A percentile compares a stretch with the other conserved stretches of the same genome.
Conservation (phyloP, 2,888 invertebrate genomes). For the Pristionchus japonicus region DNA sequence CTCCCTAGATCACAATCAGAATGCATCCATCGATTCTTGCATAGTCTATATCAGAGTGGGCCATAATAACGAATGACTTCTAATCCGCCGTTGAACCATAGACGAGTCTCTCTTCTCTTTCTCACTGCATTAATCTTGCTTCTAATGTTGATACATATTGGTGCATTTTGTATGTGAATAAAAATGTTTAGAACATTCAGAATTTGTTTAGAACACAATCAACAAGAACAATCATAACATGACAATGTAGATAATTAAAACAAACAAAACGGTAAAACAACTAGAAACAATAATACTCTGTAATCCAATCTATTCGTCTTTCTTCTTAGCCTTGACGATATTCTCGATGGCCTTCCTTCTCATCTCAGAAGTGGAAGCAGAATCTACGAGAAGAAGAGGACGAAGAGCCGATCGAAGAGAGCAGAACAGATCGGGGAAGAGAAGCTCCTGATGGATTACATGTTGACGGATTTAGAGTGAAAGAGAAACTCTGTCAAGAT, state of each 20-base stretch:
- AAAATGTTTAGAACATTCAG: background rate
- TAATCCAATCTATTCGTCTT: slow-evolving; percentile 37
- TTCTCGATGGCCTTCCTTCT: slow-evolving; percentile 59
- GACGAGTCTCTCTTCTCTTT: slow-evolving; percentile 17
- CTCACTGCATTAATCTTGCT: slow-evolving; percentile 13
- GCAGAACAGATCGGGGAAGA: slow-evolving; percentile 65
- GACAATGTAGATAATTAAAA: background rate
- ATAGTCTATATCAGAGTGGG: slow-evolving; percentile 14
- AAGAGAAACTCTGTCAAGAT: background rate
- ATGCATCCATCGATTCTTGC: slow-evolving; percentile 26
- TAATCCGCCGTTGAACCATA: slow-evolving; percentile 7
- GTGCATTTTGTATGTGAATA: slow-evolving; percentile 17
- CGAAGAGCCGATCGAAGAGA: slow-evolving; percentile 59
- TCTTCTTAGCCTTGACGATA: slow-evolving; percentile 54
- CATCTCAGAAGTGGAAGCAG: slow-evolving; percentile 62
- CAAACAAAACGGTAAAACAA: background rate
- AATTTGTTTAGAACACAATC: background rate
- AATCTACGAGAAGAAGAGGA: slow-evolving; percentile 56
- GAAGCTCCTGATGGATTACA: slow-evolving; percentile 54
- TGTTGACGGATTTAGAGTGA: background rate
- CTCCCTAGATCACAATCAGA: slow-evolving; percentile 4
- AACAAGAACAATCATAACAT: background rate
- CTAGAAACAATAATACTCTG: background rate
- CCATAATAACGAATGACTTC: slow-evolving; percentile 26
- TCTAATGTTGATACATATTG: slow-evolving; percentile 12